Percentiles rank a stretch among this genome's conserved stretches.
These are phyloP conservation scores for Ctenopoma multispine DNA, from an alignment of 2,797 vertebrate genomes.

Conservation along the genomic window DNA sequence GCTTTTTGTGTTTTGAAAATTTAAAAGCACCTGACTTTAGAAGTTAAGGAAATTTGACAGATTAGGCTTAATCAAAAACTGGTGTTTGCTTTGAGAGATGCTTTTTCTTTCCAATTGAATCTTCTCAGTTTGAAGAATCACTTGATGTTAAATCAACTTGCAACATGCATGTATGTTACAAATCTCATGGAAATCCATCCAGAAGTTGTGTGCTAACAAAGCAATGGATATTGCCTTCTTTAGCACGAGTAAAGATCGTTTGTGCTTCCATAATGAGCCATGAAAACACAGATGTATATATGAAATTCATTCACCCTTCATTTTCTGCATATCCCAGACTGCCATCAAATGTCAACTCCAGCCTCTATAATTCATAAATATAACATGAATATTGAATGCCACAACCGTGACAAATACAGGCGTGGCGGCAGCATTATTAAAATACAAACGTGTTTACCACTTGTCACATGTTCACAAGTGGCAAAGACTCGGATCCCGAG, in stretches of 20 bases:
- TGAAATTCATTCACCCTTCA: neutral
- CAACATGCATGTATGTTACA: neutral
- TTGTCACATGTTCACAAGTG: conserved; percentile 49
- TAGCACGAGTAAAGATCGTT: neutral
- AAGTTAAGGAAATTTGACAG: too few relatives aligned
- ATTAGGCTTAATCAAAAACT: too few relatives aligned
- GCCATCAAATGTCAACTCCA: conserved; percentile 1
- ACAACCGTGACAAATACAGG: conserved; percentile 19
- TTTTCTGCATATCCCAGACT: neutral
- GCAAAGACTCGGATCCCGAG: conserved; percentile 43
- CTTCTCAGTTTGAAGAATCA: too few relatives aligned
- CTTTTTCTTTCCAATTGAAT: too few relatives aligned
- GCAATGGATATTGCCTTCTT: neutral
- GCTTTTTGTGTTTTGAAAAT: too few relatives aligned
- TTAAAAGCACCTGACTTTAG: too few relatives aligned
- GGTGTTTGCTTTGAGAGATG: too few relatives aligned
- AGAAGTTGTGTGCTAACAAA: neutral
- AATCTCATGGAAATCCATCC: neutral
- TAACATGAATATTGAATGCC: conserved; percentile 24
- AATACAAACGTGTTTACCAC: conserved; percentile 52
- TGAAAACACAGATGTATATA: conserved; percentile 22
- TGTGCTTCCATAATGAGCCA: conserved; percentile 17
- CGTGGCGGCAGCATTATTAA: conserved; percentile 39
- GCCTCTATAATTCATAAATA: conserved; percentile 16
- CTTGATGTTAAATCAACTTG: too few relatives aligned